Conservation (phyloP, 2,888 invertebrate genomes). For the Syritta pipiens region DNA sequence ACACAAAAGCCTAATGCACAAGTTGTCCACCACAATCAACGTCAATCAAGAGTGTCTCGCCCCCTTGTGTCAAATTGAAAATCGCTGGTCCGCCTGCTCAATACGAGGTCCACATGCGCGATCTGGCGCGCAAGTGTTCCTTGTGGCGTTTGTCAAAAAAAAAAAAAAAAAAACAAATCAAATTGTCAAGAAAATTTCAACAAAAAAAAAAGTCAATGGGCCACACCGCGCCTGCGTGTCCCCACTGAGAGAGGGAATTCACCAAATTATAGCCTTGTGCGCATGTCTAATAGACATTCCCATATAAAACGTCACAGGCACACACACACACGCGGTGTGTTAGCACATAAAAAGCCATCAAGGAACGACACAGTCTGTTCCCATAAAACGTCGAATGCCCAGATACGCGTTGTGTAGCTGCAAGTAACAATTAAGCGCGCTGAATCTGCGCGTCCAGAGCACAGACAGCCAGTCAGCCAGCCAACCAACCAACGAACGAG, state of each 20-base stretch:
- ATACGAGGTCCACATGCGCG: not conserved
- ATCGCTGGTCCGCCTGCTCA: slow-evolving; percentile 34
- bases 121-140: slow-evolving; percentile 39
- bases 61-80: slow-evolving; percentile 65
- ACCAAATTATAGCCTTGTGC: slow-evolving; percentile 63
- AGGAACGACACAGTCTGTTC: slow-evolving; percentile 37
- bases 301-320: slow-evolving; percentile 48
- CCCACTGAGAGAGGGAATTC: slow-evolving; percentile 33
- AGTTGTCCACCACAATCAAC: slow-evolving; percentile 66
- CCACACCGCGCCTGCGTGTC: slow-evolving; percentile 9
- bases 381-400: slow-evolving; percentile 65
- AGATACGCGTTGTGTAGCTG: slow-evolving; percentile 45
- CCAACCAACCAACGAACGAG: slow-evolving; percentile 15
- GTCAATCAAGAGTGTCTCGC: slow-evolving; percentile 63
- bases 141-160: slow-evolving; percentile 45
- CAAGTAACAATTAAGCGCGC: slow-evolving; percentile 60
- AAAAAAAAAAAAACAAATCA: slow-evolving; percentile 42
- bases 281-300: slow-evolving; percentile 64
- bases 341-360: slow-evolving; percentile 24
- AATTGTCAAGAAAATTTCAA: slow-evolving; percentile 64
- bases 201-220: slow-evolving; percentile 26
- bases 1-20: slow-evolving; percentile 44
- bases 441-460: slow-evolving; percentile 31
- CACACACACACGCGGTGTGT: slow-evolving; percentile 1
- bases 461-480: slow-evolving; percentile 3